These are phyloP conservation scores for Dendropsophus ebraccatus DNA, from an alignment of 2,113 vertebrate genomes.

Conservation along the genomic window DNA sequence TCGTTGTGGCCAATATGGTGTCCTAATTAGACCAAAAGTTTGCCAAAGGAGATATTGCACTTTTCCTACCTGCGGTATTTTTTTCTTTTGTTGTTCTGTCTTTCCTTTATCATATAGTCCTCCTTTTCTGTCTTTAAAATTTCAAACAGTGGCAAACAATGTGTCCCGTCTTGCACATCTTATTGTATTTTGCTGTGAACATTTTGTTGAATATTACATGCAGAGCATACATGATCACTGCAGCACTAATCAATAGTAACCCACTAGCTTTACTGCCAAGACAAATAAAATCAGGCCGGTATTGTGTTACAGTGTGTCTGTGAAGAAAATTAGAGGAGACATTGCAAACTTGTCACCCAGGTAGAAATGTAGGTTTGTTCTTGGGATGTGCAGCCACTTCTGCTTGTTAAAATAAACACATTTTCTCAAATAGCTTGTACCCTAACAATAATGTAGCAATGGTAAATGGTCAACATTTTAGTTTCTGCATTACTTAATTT, in stretches of 20 bases:
- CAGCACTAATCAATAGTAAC: neutral
- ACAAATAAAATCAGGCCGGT: neutral
- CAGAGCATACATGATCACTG: neutral
- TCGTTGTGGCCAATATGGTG: too few relatives aligned
- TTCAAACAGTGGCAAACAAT: conserved; percentile 1
- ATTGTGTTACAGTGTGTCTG: too few relatives aligned
- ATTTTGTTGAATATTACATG: neutral
- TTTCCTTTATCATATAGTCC: neutral
- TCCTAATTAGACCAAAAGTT: too few relatives aligned
- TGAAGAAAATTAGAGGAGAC: neutral
- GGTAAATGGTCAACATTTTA: too few relatives aligned
- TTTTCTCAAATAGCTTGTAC: too few relatives aligned
- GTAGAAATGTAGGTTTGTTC: neutral
- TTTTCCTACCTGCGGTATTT: neutral
- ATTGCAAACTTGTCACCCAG: neutral
- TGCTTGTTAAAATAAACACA: neutral
- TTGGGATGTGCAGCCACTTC: neutral
- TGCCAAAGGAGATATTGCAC: too few relatives aligned
- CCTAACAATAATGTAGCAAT: too few relatives aligned
- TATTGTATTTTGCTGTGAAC: neutral
- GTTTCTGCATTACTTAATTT: too few relatives aligned
- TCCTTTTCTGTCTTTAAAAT: neutral
- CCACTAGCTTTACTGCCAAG: neutral
- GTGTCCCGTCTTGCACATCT: neutral
- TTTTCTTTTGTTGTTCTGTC: neutral